phyloP scores from a whole-genome alignment of 2,113 vertebrate genomes.

The Marcusenius ussheri region DNA sequence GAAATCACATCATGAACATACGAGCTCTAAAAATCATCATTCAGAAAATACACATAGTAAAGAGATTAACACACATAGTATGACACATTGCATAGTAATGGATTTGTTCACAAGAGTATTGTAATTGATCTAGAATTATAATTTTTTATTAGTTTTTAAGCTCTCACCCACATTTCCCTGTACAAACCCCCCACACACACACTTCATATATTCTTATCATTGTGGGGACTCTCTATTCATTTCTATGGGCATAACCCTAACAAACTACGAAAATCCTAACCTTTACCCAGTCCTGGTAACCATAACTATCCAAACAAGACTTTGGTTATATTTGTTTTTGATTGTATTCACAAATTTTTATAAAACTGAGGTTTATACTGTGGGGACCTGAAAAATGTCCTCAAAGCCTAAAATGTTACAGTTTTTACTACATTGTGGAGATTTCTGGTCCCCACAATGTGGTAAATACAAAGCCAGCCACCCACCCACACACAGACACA shows the following conservation, averaged over 20 bases:
- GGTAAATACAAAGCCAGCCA: background rate
- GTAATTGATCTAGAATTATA: background rate
- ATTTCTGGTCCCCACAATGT: background rate
- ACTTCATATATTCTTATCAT: background rate
- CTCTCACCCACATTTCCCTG: background rate
- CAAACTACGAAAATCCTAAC: background rate
- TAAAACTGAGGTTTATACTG: background rate
- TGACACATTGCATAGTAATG: background rate
- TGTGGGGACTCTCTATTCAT: background rate
- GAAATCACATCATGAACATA: background rate
- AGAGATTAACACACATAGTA: background rate
- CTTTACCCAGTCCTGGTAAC: background rate
- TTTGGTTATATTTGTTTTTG: background rate
- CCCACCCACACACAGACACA: background rate
- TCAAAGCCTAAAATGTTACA: background rate
- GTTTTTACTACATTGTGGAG: background rate
- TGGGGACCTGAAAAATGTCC: background rate
- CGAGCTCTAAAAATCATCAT: background rate
- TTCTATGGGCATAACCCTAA: background rate
- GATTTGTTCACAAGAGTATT: slow-evolving; percentile 9
- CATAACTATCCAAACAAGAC: background rate
- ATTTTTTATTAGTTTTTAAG: background rate
- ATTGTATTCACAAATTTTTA: background rate
- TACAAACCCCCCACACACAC: background rate
- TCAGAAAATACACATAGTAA: background rate